These are phyloP conservation scores for Platypus cylindrus DNA, from an alignment of 2,888 invertebrate genomes.

Conservation along the genomic window DNA sequence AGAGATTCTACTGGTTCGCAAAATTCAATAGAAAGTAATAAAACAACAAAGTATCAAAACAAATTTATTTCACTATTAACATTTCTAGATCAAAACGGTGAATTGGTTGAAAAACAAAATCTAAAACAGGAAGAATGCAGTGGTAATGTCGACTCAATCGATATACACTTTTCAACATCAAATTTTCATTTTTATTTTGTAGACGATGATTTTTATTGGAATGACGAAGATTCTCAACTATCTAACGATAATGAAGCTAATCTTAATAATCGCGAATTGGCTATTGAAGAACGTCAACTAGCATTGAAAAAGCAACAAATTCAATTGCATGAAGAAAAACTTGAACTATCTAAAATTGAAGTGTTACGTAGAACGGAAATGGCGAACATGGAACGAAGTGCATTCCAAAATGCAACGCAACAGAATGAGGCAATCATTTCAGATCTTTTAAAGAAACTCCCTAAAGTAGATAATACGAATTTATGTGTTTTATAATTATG, in stretches of 20 bases:
- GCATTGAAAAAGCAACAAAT: constrained; percentile 8
- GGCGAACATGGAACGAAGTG: constrained; percentile 11
- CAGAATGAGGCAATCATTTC: constrained; percentile 10
- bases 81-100: background rate
- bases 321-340: constrained; percentile 9
- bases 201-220: constrained; percentile 13
- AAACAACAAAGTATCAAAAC: background rate
- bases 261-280: constrained; percentile 10
- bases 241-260: constrained; percentile 9
- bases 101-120: too few species aligned
- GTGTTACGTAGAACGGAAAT: constrained; percentile 8
- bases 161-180: too few species aligned
- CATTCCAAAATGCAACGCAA: constrained; percentile 7
- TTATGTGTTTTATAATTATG: constrained; percentile 12
- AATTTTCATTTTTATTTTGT: background rate
- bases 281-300: constrained; percentile 10
- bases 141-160: too few species aligned
- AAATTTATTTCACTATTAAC: background rate
- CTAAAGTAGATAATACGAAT: constrained; percentile 10
- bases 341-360: constrained; percentile 12
- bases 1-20: constrained; percentile 1
- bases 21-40: constrained; percentile 6
- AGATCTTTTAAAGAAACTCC: constrained; percentile 7
- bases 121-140: too few species aligned
- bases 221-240: constrained; percentile 10